These are phyloP conservation scores for Gallinago jamesoni DNA, from an alignment of 2,113 vertebrate species.

Conservation along the genomic window DNA sequence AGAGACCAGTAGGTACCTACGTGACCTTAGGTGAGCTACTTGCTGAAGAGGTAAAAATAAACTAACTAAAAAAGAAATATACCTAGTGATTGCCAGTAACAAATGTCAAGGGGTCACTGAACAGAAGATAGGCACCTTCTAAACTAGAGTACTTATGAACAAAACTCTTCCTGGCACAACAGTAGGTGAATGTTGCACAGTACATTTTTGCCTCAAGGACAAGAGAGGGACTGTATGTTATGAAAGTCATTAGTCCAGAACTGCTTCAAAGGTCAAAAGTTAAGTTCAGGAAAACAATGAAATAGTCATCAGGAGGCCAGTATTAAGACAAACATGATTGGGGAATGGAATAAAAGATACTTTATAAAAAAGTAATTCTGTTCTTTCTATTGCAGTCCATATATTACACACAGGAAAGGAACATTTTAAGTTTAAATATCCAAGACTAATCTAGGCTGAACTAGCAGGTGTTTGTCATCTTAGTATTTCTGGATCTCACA, in stretches of 20 bases:
- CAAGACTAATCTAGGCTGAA: neutral
- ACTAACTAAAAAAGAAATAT: neutral
- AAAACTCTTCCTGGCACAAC: neutral
- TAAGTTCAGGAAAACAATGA: neutral
- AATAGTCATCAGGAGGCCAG: neutral
- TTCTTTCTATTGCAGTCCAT: neutral
- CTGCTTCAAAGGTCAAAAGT: constrained; percentile 35
- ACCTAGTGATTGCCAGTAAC: neutral
- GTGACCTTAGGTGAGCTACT: neutral
- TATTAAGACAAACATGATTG: neutral
- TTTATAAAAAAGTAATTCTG: neutral
- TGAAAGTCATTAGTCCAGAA: neutral
- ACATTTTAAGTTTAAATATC: neutral
- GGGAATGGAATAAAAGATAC: neutral
- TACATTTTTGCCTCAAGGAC: neutral
- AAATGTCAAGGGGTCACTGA: neutral
- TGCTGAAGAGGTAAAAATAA: neutral
- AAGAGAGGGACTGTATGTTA: neutral
- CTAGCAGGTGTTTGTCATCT: neutral
- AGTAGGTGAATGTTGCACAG: neutral
- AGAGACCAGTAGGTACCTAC: neutral
- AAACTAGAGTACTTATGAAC: neutral
- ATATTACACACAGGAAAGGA: neutral
- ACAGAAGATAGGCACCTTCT: neutral
- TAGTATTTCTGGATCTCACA: constrained; percentile 12